Percentiles rank a stretch among this genome's conserved stretches.
These are phyloP conservation scores for Myoxocephalus aenaeus DNA, from an alignment of 2,797 vertebrate species.

Conservation along the genomic window DNA sequence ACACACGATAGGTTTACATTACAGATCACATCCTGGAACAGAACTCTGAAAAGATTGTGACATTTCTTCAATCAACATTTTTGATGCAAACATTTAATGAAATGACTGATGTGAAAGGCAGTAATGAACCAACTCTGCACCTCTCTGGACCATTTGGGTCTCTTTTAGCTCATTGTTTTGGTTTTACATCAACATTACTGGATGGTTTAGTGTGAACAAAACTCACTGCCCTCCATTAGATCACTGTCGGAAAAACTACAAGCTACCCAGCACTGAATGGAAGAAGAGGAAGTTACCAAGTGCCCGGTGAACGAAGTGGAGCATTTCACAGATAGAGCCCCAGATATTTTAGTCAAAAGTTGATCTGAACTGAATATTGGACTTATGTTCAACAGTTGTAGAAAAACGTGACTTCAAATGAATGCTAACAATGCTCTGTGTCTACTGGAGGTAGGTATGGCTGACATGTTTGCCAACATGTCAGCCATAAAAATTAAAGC, in stretches of 20 bases:
- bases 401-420: background rate
- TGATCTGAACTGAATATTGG: slow-evolving; percentile 10
- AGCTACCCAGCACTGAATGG: background rate
- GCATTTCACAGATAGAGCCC: background rate
- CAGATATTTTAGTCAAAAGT: background rate
- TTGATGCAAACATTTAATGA: background rate
- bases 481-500: background rate
- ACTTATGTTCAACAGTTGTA: background rate
- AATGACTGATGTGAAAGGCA: background rate
- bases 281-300: background rate
- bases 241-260: background rate
- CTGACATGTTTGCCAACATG: background rate
- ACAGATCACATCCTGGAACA: background rate
- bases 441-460: no score
- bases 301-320: background rate
- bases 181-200: background rate
- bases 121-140: background rate
- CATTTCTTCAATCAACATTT: background rate
- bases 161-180: background rate
- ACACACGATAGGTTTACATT: slow-evolving; percentile 1
- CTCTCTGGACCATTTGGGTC: background rate
- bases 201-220: background rate
- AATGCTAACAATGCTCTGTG: background rate
- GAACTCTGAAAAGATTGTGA: background rate
- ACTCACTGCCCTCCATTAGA: slow-evolving; percentile 5